Percentiles rank a stretch among this genome's conserved stretches.
These are phyloP conservation scores for Wasmannia auropunctata DNA, from an alignment of 1,140 invertebrate genomes.

Conservation along the genomic window DNA sequence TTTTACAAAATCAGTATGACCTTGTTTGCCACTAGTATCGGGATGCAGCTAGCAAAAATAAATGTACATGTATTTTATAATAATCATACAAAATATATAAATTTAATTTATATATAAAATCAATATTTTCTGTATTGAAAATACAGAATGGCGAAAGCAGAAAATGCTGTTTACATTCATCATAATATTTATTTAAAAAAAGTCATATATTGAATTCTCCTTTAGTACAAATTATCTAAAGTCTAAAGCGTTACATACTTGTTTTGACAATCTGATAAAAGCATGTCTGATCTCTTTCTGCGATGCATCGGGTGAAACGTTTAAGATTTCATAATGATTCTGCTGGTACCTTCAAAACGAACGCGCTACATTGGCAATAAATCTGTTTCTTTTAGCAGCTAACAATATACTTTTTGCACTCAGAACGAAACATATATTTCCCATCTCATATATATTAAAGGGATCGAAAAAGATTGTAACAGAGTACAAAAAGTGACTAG, in stretches of 20 bases:
- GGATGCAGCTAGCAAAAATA: constrained; percentile 83
- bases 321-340: constrained; percentile 77
- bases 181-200: not conserved
- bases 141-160: not conserved
- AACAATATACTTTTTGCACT: not conserved
- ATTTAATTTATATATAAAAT: too few species aligned
- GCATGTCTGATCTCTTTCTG: constrained; percentile 78
- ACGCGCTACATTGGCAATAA: not conserved
- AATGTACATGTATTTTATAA: too few species aligned
- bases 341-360: constrained; percentile 63
- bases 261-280: constrained; percentile 79
- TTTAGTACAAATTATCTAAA: constrained; percentile 4
- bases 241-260: constrained; percentile 68
- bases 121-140: too few species aligned
- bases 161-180: not conserved
- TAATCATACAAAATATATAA: too few species aligned
- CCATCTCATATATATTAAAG: not conserved
- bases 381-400: not conserved
- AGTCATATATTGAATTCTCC: constrained; percentile 24
- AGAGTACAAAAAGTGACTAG: not conserved
- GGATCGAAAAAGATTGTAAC: not conserved
- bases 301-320: constrained; percentile 69
- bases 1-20: constrained; percentile 84
- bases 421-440: not conserved
- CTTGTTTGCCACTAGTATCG: constrained; percentile 80